phyloP scores from a whole-genome alignment of 1,140 invertebrate genomes.

The Helicoverpa armigera region DNA sequence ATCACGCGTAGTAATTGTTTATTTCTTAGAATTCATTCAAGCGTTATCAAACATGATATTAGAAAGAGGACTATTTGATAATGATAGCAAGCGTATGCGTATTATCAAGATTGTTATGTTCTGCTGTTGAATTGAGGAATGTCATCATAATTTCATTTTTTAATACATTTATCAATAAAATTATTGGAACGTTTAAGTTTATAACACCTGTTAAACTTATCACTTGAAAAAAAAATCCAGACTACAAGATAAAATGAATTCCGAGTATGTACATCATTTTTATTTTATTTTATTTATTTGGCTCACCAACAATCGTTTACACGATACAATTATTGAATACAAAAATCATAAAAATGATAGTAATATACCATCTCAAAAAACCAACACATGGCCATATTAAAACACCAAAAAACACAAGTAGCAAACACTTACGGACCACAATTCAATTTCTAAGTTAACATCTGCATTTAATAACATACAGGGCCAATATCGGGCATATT shows the following conservation, averaged over 20 bases:
- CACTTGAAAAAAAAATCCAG: too few species aligned
- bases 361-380: neutral
- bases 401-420: neutral
- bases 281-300: too few species aligned
- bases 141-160: neutral
- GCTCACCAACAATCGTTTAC: too few species aligned
- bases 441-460: slow-evolving; percentile 36
- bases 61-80: slow-evolving; percentile 5
- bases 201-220: too few species aligned
- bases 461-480: slow-evolving; percentile 41
- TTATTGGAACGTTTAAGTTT: neutral
- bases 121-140: neutral
- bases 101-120: neutral
- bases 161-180: neutral
- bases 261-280: too few species aligned
- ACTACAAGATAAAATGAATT: too few species aligned
- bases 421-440: neutral
- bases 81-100: neutral
- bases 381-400: neutral
- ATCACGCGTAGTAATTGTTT: neutral
- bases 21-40: slow-evolving; percentile 14
- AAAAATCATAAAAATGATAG: too few species aligned
- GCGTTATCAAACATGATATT: neutral
- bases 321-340: too few species aligned
- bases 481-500: slow-evolving; percentile 22